Evolutionary conservation across 2,113 vertebrate species (phyloP), one percentile per base, ranked within the genome.

Genomic region (Seriola dumerili): DNA sequence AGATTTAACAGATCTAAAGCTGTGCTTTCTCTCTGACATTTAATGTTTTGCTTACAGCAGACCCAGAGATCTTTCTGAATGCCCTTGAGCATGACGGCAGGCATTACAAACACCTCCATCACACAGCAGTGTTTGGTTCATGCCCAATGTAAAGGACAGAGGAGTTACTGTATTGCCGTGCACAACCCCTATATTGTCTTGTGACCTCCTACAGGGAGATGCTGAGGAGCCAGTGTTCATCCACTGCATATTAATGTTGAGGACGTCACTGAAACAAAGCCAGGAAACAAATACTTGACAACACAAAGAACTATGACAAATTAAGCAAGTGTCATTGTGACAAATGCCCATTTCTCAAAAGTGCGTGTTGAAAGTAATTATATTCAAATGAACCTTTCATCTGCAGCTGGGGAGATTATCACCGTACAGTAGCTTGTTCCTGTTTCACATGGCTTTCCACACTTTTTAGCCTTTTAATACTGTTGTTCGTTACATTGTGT

Each of bases 381-480:
- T 81, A 89, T 91, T 90, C 81, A 87, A 90, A 93, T 92, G 76
- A 93, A 92, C 82, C 86, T 91, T 79, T 92, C 88, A 90, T 78
- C 65, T 42, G 61, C 64, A 61, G 86, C 70, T 61, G 69, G 23
- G 76, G 88, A 91, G 87, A 84, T 88, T 71, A 89, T 86, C 77
- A 77, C 71, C 66, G 70, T 72, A 65, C 66, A 66, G 54, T 65
- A 57, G 42, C 85, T 77, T 79, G 72, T 84, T 90, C 44, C 66
- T 70, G 82, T 78, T 83, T 89, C 81, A 91, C 89, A 85, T 88
- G 83, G 81, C 72, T 89, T 79, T 80, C 75, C 88, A 9, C 7
- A 21, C 19, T 52, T 50, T 19, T 19, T 50, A 2, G 13, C 4
- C 4, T 63, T 64, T 73, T 63, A 17, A 64, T 73, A 16, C 16